A percentile compares a stretch with the other conserved stretches of the same genome.
phyloP scores from a whole-genome alignment of 2,888 invertebrate species.

The Phaonia tiefii region DNA sequence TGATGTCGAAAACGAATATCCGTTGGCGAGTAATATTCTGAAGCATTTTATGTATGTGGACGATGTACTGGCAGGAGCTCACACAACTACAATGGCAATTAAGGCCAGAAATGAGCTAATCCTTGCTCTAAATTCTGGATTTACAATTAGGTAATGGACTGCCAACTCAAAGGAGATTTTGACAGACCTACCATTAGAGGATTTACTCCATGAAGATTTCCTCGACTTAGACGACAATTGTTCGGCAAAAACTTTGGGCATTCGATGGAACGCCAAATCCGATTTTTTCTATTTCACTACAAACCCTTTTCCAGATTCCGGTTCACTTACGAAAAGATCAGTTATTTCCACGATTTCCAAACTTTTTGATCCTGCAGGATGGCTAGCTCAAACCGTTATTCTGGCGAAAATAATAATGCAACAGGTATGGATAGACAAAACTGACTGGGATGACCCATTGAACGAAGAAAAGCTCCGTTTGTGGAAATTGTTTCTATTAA shows the following conservation, averaged over 20 bases:
- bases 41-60: background rate
- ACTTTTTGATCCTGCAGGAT: background rate
- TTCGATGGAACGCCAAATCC: no score
- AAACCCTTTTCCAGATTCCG: no score
- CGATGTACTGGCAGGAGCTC: background rate
- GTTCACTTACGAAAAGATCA: no score
- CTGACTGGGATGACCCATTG: background rate
- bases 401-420: no score
- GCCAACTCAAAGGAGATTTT: background rate
- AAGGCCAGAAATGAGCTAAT: no score
- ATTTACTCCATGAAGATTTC: background rate
- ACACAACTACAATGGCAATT: background rate
- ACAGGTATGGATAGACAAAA: background rate
- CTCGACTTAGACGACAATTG: no score
- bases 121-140: background rate
- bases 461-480: background rate
- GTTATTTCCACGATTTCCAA: no score
- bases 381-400: background rate
- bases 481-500: constrained; percentile 14
- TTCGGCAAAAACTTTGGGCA: no score
- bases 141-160: background rate
- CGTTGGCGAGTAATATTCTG: background rate
- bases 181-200: no score
- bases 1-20: background rate
- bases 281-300: no score